Evolutionary conservation across 2,888 invertebrate genomes (phyloP).

Genomic region (Megalurothrips usitatus): DNA sequence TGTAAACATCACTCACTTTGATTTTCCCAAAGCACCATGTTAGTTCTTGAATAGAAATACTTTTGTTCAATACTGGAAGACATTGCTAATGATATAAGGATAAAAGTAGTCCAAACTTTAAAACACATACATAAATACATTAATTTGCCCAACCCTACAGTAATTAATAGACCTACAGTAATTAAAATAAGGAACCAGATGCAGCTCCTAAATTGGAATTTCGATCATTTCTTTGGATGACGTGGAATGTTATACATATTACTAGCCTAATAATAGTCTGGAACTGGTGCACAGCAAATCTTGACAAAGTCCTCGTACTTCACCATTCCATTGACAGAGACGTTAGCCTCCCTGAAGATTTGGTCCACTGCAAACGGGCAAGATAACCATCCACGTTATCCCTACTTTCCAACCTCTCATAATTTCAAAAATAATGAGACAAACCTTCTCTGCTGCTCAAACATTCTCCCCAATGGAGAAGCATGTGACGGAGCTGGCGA

Average conservation of each 20-base stretch:
- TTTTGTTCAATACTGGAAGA: not conserved
- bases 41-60: not conserved
- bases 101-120: no score
- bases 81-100: not conserved
- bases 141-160: not conserved
- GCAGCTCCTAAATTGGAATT: no score
- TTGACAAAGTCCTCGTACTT: constrained; percentile 90
- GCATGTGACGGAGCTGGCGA: constrained; percentile 74
- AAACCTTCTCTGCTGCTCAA: constrained; percentile 60
- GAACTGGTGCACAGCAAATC: constrained; percentile 87
- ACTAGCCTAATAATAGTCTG: constrained; percentile 73
- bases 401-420: constrained; percentile 1
- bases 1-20: no score
- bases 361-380: constrained; percentile 63
- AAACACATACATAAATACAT: not conserved
- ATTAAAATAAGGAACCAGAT: no score
- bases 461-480: constrained; percentile 90
- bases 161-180: not conserved
- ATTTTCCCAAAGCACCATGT: no score
- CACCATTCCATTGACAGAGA: constrained; percentile 70
- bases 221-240: not conserved
- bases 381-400: constrained; percentile 30
- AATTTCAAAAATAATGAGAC: constrained; percentile 14
- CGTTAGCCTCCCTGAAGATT: constrained; percentile 87
- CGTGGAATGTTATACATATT: constrained; percentile 17